Evolutionary conservation across 1,140 invertebrate genomes (phyloP).

Genomic region (Triops longicaudatus): DNA sequence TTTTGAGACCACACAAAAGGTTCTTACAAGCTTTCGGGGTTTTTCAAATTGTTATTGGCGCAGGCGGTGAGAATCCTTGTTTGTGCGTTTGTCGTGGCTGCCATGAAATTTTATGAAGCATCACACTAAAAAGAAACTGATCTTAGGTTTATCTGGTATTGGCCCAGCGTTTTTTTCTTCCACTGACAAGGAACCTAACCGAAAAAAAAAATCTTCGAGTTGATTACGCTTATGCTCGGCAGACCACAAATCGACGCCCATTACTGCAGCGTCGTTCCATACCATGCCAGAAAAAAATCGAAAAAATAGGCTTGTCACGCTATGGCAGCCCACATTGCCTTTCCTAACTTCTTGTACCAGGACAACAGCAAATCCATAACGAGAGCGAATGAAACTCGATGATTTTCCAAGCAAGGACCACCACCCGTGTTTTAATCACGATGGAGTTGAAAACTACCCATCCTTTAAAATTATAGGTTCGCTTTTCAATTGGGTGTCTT

Average conservation of each 20-base stretch:
- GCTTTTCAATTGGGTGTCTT: slow-evolving; percentile 2
- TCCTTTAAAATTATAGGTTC: not conserved
- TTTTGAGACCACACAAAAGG: not conserved
- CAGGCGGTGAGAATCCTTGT: not conserved
- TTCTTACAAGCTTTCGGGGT: not conserved
- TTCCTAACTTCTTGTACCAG: not conserved
- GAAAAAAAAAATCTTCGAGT: not conserved
- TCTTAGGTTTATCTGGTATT: slow-evolving; percentile 7
- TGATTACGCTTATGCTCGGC: not conserved
- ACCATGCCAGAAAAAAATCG: not conserved
- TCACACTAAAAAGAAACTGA: not conserved
- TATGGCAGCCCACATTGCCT: not conserved
- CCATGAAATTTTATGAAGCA: not conserved
- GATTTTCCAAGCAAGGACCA: not conserved
- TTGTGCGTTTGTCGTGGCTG: not conserved
- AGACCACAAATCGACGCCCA: slow-evolving; percentile 10
- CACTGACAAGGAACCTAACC: not conserved
- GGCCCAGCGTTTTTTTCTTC: not conserved
- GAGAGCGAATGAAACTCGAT: not conserved
- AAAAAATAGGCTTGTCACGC: not conserved
- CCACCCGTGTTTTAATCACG: not conserved
- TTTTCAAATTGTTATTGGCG: not conserved
- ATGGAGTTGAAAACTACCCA: not conserved
- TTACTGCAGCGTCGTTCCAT: not conserved
- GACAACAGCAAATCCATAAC: not conserved